Evolutionary conservation across 2,888 invertebrate species (phyloP).

Genomic region (Smittia aterrima): DNA sequence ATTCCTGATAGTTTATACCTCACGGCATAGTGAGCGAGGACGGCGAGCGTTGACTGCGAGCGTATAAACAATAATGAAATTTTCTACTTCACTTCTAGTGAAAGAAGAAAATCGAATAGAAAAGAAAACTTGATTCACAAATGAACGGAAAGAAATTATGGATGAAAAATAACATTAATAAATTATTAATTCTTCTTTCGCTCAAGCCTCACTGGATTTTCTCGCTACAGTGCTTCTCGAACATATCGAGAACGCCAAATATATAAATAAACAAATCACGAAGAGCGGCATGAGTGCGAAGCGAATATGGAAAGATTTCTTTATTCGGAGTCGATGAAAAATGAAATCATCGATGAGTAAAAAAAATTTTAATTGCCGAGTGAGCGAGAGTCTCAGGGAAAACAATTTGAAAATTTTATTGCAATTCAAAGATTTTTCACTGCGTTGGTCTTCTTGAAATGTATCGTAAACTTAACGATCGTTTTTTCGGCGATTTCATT

Average conservation of each 20-base stretch:
- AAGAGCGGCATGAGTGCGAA: not conserved
- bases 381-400: too few relatives aligned
- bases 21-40: not conserved
- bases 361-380: conserved; percentile 28
- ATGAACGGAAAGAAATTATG: conserved; percentile 14
- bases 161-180: conserved; percentile 40
- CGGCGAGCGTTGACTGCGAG: not conserved
- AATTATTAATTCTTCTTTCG: conserved; percentile 38
- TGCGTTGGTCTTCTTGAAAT: too few relatives aligned
- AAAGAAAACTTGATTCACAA: conserved; percentile 14
- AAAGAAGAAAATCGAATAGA: not conserved
- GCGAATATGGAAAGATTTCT: not conserved
- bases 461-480: too few relatives aligned
- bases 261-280: conserved; percentile 32
- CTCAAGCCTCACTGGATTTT: not conserved
- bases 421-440: too few relatives aligned
- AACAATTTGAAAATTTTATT: too few relatives aligned
- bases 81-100: not conserved
- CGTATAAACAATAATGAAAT: conserved; percentile 17
- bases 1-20: not conserved
- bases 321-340: conserved; percentile 14
- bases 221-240: not conserved
- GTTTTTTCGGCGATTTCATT: too few relatives aligned
- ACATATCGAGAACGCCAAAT: not conserved
- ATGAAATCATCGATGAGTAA: conserved; percentile 35